Conservation (phyloP, 2,888 invertebrate genomes). For the Polydrusus pterygomalis region DNA sequence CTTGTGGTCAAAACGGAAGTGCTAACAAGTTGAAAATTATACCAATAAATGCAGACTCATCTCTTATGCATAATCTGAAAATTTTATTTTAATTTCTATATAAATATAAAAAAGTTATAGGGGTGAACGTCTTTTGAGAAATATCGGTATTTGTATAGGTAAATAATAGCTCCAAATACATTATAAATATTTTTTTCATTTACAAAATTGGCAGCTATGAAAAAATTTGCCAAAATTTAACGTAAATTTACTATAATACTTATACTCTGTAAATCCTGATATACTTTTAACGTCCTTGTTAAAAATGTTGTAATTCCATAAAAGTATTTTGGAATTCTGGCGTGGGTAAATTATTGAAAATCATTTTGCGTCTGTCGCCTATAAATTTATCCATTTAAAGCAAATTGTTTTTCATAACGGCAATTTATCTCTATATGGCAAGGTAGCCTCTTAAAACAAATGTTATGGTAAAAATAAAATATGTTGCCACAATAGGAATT, state of each 20-base stretch:
- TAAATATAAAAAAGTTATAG: too few relatives aligned
- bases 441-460: background rate
- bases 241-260: background rate
- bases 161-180: too few relatives aligned
- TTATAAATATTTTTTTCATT: too few relatives aligned
- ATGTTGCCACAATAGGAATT: background rate
- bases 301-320: constrained; percentile 36
- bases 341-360: constrained; percentile 18
- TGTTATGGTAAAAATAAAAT: constrained; percentile 5
- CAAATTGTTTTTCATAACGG: constrained; percentile 17
- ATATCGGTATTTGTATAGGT: too few relatives aligned
- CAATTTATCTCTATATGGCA: background rate
- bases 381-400: constrained; percentile 43
- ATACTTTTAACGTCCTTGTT: constrained; percentile 32
- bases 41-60: too few relatives aligned
- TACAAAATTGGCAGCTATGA: too few relatives aligned
- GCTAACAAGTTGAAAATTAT: too few relatives aligned
- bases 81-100: too few relatives aligned
- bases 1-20: too few relatives aligned
- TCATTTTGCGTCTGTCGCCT: constrained; percentile 25
- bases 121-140: too few relatives aligned
- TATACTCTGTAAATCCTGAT: background rate
- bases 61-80: too few relatives aligned
- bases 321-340: constrained; percentile 24
- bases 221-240: background rate